Evolutionary conservation across 2,797 vertebrate genomes (phyloP).

Genomic region (Lates japonicus): DNA sequence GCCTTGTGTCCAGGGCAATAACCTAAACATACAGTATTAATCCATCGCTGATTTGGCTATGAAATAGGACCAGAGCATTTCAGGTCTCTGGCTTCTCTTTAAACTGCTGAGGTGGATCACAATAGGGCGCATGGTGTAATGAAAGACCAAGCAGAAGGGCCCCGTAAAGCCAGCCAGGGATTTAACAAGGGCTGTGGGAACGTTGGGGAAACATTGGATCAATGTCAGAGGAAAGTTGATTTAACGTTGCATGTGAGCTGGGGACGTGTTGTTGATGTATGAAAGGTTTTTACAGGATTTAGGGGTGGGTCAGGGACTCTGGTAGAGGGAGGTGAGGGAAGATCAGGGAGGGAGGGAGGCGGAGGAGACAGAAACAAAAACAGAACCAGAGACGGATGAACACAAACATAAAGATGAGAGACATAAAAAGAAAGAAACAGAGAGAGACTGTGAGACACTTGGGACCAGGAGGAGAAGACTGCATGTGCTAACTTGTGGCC

Average conservation of each 20-base stretch:
- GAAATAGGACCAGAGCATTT: conserved; percentile 25
- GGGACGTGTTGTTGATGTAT: conserved; percentile 42
- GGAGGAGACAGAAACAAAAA: conserved; percentile 23
- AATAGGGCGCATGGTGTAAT: conserved; percentile 31
- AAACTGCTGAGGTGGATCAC: conserved; percentile 62
- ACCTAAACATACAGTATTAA: conserved; percentile 33
- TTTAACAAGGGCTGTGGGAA: conserved; percentile 69
- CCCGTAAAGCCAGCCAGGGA: conserved; percentile 46
- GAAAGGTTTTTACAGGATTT: conserved; percentile 54
- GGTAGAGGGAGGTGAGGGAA: conserved; percentile 13
- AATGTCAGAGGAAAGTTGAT: conserved; percentile 60
- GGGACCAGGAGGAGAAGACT: conserved; percentile 20
- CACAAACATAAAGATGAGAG: conserved; percentile 23
- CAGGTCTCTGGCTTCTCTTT: conserved; percentile 45
- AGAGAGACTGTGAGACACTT: conserved; percentile 9
- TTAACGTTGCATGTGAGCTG: conserved; percentile 49
- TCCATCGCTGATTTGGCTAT: conserved; percentile 42
- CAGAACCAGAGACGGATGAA: conserved; percentile 19
- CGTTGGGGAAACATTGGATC: conserved; percentile 51
- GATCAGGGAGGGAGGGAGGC: neutral
- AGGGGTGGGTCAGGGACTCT: conserved; percentile 19
- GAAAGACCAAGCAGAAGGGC: conserved; percentile 45
- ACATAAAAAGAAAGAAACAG: conserved; percentile 14
- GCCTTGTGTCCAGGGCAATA: conserved; percentile 18
- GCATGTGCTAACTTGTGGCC: conserved; percentile 56